phyloP scores from a whole-genome alignment of 2,113 vertebrate genomes.

The Alligator mississippiensis region DNA sequence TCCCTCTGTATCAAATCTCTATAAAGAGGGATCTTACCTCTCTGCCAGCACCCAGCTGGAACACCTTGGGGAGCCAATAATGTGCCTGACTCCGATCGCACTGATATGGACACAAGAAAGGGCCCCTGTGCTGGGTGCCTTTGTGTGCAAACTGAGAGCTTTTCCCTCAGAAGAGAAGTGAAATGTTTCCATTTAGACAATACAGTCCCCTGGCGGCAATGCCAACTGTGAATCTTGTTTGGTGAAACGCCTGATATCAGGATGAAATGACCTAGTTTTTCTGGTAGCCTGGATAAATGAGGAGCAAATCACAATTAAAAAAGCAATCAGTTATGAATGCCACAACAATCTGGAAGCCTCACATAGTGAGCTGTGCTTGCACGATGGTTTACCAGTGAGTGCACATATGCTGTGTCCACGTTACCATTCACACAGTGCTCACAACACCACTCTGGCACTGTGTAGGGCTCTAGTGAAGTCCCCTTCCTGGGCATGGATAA shows the following conservation, averaged over 20 bases:
- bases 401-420: neutral
- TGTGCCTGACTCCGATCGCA: fast-evolving
- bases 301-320: constrained; percentile 18
- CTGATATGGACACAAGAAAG: neutral
- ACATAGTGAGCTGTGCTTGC: neutral
- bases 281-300: constrained; percentile 24
- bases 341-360: constrained; percentile 41
- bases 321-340: neutral
- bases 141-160: neutral
- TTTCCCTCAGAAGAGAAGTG: fast-evolving
- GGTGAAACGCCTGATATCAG: fast-evolving
- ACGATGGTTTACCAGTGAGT: neutral
- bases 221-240: neutral
- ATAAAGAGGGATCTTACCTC: neutral
- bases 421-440: neutral
- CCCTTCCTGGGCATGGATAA: neutral
- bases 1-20: neutral
- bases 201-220: neutral
- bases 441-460: neutral
- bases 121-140: neutral
- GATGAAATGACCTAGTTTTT: neutral
- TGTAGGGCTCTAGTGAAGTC: neutral
- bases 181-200: neutral
- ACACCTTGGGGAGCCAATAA: neutral
- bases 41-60: neutral